Evolutionary conservation across 2,888 invertebrate species (phyloP).

Genomic region (Alitta virens): DNA sequence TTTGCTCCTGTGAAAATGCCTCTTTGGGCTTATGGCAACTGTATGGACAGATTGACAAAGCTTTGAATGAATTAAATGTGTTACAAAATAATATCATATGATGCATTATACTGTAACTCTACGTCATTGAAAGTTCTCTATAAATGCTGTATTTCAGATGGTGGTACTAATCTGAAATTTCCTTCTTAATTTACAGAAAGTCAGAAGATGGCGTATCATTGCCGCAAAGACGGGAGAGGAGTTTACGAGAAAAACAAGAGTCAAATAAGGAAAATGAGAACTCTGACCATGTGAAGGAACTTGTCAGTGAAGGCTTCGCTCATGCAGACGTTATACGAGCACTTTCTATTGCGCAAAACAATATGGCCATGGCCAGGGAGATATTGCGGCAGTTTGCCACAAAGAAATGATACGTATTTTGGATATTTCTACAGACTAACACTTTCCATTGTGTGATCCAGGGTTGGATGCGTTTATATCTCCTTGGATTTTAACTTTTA

Average conservation of each 20-base stretch:
- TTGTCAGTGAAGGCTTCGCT: conserved; percentile 86
- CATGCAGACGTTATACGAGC: conserved; percentile 88
- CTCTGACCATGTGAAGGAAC: conserved; percentile 67
- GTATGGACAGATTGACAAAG: too few species aligned
- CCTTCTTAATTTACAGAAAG: neutral
- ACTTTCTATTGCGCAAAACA: conserved; percentile 86
- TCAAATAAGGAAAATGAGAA: conserved; percentile 53
- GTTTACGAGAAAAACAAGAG: conserved; percentile 46
- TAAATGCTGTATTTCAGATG: too few species aligned
- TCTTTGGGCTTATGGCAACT: too few species aligned
- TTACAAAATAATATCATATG: too few species aligned
- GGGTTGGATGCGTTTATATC: too few species aligned
- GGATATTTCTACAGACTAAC: too few species aligned
- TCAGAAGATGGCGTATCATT: neutral
- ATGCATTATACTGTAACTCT: too few species aligned
- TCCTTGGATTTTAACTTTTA: too few species aligned
- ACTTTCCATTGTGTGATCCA: too few species aligned
- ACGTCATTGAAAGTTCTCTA: too few species aligned
- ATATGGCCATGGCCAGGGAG: conserved; percentile 93
- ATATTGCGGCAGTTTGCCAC: conserved; percentile 87
- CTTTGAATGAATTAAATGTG: too few species aligned
- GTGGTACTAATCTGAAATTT: too few species aligned
- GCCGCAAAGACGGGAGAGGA: conserved; percentile 15
- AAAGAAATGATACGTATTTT: conserved; percentile 58
- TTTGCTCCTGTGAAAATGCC: neutral